phyloP scores from a whole-genome alignment of 2,888 invertebrate species.

The Drosophila recens region DNA sequence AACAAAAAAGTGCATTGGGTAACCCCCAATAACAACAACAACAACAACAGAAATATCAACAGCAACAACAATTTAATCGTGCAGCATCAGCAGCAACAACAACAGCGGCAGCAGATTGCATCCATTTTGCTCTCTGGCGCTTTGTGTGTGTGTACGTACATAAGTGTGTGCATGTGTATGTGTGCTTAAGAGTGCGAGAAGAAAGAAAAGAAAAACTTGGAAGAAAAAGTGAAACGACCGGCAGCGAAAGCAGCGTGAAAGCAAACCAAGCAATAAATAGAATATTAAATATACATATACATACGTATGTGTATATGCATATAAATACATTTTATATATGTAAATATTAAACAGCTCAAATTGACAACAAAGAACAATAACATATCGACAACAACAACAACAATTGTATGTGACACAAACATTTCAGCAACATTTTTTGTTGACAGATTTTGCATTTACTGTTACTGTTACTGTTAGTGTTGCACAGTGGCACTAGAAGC shows the following conservation, averaged over 20 bases:
- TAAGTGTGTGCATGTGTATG: conserved; percentile 20
- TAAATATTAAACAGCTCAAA: background rate
- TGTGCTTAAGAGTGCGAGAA: conserved; percentile 30
- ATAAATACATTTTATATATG: background rate
- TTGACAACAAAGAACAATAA: conserved; percentile 28
- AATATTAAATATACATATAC: conserved; percentile 10
- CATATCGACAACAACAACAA: conserved; percentile 26
- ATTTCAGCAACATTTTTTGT: background rate
- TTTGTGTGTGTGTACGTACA: conserved; percentile 37
- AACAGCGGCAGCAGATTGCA: conserved; percentile 53
- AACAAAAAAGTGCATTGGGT: conserved; percentile 34
- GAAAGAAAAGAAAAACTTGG: conserved; percentile 54
- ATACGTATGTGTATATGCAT: background rate
- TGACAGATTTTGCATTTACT: background rate
- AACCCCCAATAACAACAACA: conserved; percentile 30
- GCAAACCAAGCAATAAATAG: conserved; percentile 60
- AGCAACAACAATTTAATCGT: conserved; percentile 25
- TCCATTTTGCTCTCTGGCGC: conserved; percentile 64
- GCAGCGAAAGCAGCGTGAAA: conserved; percentile 76
- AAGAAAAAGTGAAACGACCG: conserved; percentile 76
- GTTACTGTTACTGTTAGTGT: background rate
- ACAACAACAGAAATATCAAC: conserved; percentile 26
- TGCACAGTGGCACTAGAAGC: conserved; percentile 31
- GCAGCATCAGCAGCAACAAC: conserved; percentile 37
- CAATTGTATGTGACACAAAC: conserved; percentile 26